Percentiles rank a stretch among this genome's conserved stretches.
phyloP scores from a whole-genome alignment of 2,888 invertebrate genomes.

The Diarsia mendica region DNA sequence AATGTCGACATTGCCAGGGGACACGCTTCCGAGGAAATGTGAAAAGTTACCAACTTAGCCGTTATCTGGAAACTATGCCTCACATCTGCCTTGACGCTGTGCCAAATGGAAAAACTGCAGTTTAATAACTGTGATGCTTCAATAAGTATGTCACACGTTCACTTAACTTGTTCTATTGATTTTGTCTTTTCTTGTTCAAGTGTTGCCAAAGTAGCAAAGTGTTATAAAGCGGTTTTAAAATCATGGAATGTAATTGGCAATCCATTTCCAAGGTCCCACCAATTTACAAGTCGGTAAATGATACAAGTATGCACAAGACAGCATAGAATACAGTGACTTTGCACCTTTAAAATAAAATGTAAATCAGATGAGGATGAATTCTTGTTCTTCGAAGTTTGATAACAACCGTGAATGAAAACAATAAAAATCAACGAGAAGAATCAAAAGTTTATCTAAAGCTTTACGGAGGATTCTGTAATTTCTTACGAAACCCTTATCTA shows the following conservation, averaged over 20 bases:
- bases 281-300: slow-evolving; percentile 32
- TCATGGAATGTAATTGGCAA: slow-evolving; percentile 38
- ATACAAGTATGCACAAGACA: slow-evolving; percentile 32
- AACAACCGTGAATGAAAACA: slow-evolving; percentile 39
- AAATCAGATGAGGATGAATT: not conserved
- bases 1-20: slow-evolving; percentile 74
- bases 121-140: slow-evolving; percentile 74
- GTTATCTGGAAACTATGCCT: slow-evolving; percentile 83
- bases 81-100: slow-evolving; percentile 85
- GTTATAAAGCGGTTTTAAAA: slow-evolving; percentile 36
- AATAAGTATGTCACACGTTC: slow-evolving; percentile 55
- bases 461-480: slow-evolving; percentile 55
- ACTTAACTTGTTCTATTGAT: slow-evolving; percentile 56
- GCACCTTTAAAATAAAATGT: not conserved
- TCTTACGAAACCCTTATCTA: slow-evolving; percentile 66
- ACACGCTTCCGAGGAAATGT: slow-evolving; percentile 81
- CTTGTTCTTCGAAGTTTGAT: slow-evolving; percentile 5
- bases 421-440: slow-evolving; percentile 49
- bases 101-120: slow-evolving; percentile 81
- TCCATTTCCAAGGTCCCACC: slow-evolving; percentile 37
- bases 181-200: slow-evolving; percentile 27
- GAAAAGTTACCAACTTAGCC: slow-evolving; percentile 87
- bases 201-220: slow-evolving; percentile 4
- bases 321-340: not conserved
- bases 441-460: slow-evolving; percentile 55